Percentiles rank a stretch among this genome's conserved stretches.
phyloP scores from a whole-genome alignment of 2,888 invertebrate genomes.

The Eristalinus sepulchralis region DNA sequence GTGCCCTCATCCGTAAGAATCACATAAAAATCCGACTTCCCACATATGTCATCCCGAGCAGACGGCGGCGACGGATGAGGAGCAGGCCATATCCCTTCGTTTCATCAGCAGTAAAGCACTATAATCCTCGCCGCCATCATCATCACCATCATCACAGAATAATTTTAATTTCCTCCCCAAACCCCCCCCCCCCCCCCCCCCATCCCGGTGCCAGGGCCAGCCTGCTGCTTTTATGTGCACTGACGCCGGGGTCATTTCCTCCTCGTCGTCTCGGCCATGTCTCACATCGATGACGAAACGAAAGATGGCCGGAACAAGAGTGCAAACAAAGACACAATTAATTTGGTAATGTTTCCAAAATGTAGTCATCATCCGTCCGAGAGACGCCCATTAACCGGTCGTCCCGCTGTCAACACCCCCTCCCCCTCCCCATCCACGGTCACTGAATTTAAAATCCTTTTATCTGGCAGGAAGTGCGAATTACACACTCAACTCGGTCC shows the following conservation, averaged over 20 bases:
- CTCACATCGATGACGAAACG: background rate
- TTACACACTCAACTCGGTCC: conserved; percentile 22
- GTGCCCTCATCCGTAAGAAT: conserved; percentile 7
- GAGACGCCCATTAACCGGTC: conserved; percentile 25
- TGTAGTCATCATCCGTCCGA: conserved; percentile 52
- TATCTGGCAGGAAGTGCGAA: conserved; percentile 55
- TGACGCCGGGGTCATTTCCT: conserved; percentile 56
- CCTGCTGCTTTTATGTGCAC: background rate
- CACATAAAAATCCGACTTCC: conserved; percentile 6
- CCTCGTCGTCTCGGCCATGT: conserved; percentile 1
- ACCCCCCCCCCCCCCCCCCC: background rate
- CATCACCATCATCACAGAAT: conserved; percentile 36
- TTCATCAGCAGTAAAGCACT: conserved; percentile 32
- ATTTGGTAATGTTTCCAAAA: conserved; percentile 63
- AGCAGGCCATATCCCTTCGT: background rate
- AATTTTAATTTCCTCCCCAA: conserved; percentile 52
- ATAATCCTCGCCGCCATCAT: conserved; percentile 33
- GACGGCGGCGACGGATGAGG: background rate
- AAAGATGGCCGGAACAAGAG: conserved; percentile 18
- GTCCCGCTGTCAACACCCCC: background rate
- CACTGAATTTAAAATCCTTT: conserved; percentile 57
- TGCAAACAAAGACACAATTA: conserved; percentile 69
- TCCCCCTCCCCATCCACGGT: no score
- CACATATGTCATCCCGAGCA: conserved; percentile 13
- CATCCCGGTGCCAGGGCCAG: no score